phyloP scores from a whole-genome alignment of 2,113 vertebrate genomes.

The Sinocyclocheilus anshuiensis region DNA sequence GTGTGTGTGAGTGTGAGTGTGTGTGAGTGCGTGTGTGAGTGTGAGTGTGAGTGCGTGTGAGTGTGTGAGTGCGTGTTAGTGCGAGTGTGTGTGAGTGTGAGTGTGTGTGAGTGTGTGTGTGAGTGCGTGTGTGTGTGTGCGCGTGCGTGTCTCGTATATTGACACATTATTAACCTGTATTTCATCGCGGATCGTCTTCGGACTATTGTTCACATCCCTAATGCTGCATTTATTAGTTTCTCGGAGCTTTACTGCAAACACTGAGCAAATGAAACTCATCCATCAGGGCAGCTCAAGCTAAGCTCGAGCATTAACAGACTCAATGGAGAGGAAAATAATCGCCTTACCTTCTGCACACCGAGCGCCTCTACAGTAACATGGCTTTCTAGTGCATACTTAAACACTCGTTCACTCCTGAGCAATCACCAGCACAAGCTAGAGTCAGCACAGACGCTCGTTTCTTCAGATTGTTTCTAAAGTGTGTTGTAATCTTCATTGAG shows the following conservation, averaged over 20 bases:
- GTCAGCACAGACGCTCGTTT: slow-evolving; percentile 4
- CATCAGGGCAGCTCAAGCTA: slow-evolving; percentile 24
- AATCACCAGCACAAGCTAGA: neutral
- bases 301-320: slow-evolving; percentile 58
- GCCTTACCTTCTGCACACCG: slow-evolving; percentile 72
- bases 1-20: too few relatives aligned
- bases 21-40: too few relatives aligned
- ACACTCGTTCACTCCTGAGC: neutral
- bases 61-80: too few relatives aligned
- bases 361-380: neutral
- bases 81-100: too few relatives aligned
- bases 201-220: neutral
- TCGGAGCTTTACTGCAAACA: neutral
- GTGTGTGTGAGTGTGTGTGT: too few relatives aligned
- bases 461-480: neutral
- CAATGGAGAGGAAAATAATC: slow-evolving; percentile 68
- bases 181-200: neutral
- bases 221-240: neutral
- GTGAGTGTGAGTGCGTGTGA: too few relatives aligned
- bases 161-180: neutral
- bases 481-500: slow-evolving; percentile 4
- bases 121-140: too few relatives aligned
- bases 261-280: neutral
- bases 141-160: too few relatives aligned
- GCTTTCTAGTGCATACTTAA: neutral